Evolutionary conservation across 2,797 vertebrate species (phyloP).

Genomic region (Rhynchonycteris naso): DNA sequence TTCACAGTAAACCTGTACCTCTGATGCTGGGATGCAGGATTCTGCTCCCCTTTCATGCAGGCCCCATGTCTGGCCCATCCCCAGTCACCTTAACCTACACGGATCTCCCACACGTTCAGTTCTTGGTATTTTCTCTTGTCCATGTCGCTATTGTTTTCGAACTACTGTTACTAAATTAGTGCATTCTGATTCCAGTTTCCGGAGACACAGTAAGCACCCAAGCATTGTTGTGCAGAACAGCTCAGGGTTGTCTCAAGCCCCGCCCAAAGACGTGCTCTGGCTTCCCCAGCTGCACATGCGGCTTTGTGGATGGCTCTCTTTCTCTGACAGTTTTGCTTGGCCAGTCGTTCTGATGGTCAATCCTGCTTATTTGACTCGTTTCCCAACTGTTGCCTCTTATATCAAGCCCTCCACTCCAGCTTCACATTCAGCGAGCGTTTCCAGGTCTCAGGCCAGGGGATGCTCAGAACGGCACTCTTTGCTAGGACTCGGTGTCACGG

Average conservation of each 20-base stretch:
- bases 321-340: neutral
- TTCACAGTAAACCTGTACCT: neutral
- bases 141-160: neutral
- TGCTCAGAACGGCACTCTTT: neutral
- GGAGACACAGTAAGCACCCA: neutral
- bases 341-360: neutral
- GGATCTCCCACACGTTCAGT: neutral
- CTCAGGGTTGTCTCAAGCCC: neutral
- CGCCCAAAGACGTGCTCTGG: neutral
- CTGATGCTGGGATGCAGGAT: fast-evolving
- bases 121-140: neutral
- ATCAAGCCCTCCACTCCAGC: fast-evolving
- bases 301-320: neutral
- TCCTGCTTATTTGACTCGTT: neutral
- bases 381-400: neutral
- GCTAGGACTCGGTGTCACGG: fast-evolving
- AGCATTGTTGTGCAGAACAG: neutral
- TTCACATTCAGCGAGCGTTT: neutral
- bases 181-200: too few species aligned
- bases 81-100: neutral
- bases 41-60: fast-evolving
- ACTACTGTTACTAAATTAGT: neutral
- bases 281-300: neutral
- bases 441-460: neutral
- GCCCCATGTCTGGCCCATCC: fast-evolving